Conservation (phyloP, 2,797 vertebrate species). For the Bradypus variegatus region DNA sequence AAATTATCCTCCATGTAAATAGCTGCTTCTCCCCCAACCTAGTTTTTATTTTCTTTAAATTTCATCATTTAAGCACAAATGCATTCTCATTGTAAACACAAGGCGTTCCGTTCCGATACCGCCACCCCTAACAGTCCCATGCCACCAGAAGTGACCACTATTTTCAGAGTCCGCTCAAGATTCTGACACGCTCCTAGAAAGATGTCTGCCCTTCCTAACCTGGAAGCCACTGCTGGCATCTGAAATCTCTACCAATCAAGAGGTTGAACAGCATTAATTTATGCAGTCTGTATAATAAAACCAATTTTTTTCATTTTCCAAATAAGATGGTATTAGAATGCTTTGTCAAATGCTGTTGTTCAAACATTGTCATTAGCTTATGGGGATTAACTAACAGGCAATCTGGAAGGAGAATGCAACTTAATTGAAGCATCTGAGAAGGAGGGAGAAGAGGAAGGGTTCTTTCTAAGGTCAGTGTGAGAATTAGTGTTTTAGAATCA, state of each 20-base stretch:
- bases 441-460: not conserved
- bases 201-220: not conserved
- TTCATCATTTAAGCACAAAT: not conserved
- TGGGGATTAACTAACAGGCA: not conserved
- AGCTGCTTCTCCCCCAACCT: not conserved
- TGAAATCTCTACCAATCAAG: not conserved
- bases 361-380: not conserved
- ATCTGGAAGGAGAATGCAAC: not conserved
- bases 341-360: not conserved
- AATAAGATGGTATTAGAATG: not conserved
- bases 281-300: not conserved
- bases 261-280: not conserved
- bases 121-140: no score
- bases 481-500: not conserved
- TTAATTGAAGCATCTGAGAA: not conserved
- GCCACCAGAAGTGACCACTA: not conserved
- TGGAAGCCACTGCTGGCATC: not conserved
- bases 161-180: not conserved
- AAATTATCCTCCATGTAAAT: not conserved
- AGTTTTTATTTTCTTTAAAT: not conserved
- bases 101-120: not conserved
- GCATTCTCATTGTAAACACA: not conserved
- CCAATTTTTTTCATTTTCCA: not conserved
- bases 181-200: not conserved
- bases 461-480: not conserved